These are phyloP conservation scores for Papilio glaucus DNA, from an alignment of 1,140 invertebrate genomes.

Conservation along the genomic window DNA sequence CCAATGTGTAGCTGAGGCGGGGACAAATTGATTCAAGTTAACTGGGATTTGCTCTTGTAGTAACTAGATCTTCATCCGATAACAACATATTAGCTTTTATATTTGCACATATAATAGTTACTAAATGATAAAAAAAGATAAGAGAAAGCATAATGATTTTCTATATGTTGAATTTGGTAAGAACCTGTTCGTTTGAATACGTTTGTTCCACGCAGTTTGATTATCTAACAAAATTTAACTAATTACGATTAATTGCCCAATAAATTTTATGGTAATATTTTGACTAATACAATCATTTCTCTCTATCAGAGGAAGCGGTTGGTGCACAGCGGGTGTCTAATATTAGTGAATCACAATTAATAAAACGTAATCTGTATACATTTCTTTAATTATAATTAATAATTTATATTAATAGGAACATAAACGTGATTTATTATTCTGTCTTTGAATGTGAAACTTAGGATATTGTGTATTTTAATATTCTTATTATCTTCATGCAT, in stretches of 20 bases:
- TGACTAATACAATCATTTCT: constrained; percentile 39
- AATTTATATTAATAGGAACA: constrained; percentile 15
- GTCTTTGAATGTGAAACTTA: neutral
- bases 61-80: no score
- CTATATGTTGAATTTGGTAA: neutral
- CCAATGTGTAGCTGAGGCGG: no score
- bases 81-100: no score
- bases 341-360: constrained; percentile 37
- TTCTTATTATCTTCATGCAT: constrained; percentile 2
- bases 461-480: neutral
- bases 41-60: no score
- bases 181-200: neutral
- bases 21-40: no score
- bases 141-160: no score
- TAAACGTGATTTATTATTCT: constrained; percentile 10
- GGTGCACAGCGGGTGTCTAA: constrained; percentile 17
- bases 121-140: no score
- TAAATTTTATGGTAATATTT: constrained; percentile 40
- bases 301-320: constrained; percentile 26
- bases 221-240: constrained; percentile 33
- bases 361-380: constrained; percentile 29
- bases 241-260: constrained; percentile 30
- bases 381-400: constrained; percentile 29
- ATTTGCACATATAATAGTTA: no score
- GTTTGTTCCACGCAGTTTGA: constrained; percentile 3